Percentiles rank a stretch among this genome's conserved stretches.
Conservation (phyloP, 2,113 vertebrate species). For the Trachemys scripta region DNA sequence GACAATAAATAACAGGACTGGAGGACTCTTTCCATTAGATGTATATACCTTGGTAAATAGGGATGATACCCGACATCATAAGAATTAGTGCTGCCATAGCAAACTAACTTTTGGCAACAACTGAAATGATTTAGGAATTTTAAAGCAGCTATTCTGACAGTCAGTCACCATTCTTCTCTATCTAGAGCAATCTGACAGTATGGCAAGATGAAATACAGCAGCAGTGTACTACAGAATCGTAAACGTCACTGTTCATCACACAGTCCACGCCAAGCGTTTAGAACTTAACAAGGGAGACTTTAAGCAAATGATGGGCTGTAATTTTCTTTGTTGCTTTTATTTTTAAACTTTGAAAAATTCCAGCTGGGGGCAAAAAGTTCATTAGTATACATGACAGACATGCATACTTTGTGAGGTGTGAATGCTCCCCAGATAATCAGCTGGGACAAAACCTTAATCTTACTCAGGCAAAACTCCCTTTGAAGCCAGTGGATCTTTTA, state of each 20-base stretch:
- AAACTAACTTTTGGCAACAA: background rate
- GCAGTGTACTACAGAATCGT: background rate
- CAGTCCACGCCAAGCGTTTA: background rate
- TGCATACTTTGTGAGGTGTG: background rate
- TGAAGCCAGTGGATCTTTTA: background rate
- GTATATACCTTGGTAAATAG: background rate
- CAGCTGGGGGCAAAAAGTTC: background rate
- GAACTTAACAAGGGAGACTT: background rate
- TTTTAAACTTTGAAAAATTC: background rate
- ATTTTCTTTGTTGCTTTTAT: background rate
- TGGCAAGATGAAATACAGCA: background rate
- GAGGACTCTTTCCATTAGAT: background rate
- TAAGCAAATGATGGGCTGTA: background rate
- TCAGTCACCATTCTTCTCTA: background rate
- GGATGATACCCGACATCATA: background rate
- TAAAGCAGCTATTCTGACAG: background rate
- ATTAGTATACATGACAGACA: rapidly evolving
- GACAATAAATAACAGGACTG: too few relatives aligned
- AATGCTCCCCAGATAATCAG: background rate
- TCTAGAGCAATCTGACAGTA: background rate
- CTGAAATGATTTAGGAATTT: background rate
- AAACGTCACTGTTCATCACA: background rate
- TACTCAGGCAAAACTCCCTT: background rate
- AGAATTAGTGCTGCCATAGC: background rate
- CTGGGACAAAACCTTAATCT: background rate